These are phyloP conservation scores for Drosophila barbarae DNA, from an alignment of 2,888 invertebrate species.

Conservation along the genomic window DNA sequence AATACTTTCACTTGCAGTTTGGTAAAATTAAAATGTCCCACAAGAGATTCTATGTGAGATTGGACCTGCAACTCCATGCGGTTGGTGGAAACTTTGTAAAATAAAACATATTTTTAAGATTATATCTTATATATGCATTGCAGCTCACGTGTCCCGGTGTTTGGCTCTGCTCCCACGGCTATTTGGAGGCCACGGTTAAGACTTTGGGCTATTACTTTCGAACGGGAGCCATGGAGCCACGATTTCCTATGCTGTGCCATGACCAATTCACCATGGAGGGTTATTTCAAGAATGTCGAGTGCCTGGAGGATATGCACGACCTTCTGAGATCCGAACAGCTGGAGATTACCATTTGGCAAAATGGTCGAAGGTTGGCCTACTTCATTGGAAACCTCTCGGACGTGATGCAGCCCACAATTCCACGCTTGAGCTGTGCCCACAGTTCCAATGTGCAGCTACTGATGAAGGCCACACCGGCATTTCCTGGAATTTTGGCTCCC, in stretches of 20 bases:
- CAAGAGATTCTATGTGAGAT: slow-evolving; percentile 72
- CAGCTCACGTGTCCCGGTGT: slow-evolving; percentile 79
- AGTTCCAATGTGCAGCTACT: slow-evolving; percentile 74
- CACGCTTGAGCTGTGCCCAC: slow-evolving; percentile 71
- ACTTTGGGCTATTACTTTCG: slow-evolving; percentile 78
- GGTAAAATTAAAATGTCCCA: slow-evolving; percentile 45
- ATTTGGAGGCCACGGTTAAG: slow-evolving; percentile 77
- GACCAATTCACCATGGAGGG: slow-evolving; percentile 78
- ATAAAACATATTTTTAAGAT: not conserved
- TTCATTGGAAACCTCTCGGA: slow-evolving; percentile 75
- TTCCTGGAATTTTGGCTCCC: slow-evolving; percentile 78
- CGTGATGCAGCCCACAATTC: slow-evolving; percentile 67
- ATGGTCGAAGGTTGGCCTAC: slow-evolving; percentile 77
- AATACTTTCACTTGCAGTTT: slow-evolving; percentile 23
- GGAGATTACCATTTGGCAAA: slow-evolving; percentile 79
- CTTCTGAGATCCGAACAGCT: slow-evolving; percentile 70
- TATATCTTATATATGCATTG: slow-evolving; percentile 1
- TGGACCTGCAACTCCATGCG: slow-evolving; percentile 77
- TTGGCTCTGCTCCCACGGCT: slow-evolving; percentile 78
- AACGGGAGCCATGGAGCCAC: slow-evolving; percentile 77
- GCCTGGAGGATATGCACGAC: slow-evolving; percentile 67
- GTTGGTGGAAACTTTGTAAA: slow-evolving; percentile 53
- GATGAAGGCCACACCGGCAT: slow-evolving; percentile 77
- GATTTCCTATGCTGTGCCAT: slow-evolving; percentile 78
- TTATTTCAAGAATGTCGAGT: slow-evolving; percentile 72